Base-by-base conservation (phyloP, 2,888 invertebrate genomes). In the Cremastinae sp. region DNA sequence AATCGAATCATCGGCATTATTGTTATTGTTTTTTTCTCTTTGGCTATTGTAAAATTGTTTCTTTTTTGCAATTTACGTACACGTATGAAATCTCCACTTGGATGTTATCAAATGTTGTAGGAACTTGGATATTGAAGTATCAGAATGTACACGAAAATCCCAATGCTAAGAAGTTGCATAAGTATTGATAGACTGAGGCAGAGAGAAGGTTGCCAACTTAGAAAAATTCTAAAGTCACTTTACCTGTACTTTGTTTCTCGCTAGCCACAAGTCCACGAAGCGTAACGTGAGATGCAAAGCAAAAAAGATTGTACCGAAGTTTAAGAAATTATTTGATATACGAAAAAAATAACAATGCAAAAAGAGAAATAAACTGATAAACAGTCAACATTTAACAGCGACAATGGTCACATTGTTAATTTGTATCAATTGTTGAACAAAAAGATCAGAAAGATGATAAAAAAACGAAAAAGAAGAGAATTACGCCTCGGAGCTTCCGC, bases 401-500 rank as follows among this genome's bases (percentile, higher is more conserved):
- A 54, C 69, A 76, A 73, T 68, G 75, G 68, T 76, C 62, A 58
- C 59, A 69, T 58, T 73, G 69, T 72, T 76, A 64, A 70, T 54
- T 74, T 69, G 61, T 70, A 69, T 65, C 58, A 34, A 66, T 75
- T 73, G 73, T 76, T 76, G 71, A 51, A 43, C 18, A 56, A 36
- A 18, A 43, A 56, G 7, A 36, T 34, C 41, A 49, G 43, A 64
- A 68, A 51, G 53, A 22, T 10, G 38, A 49, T 47, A 34, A 43
- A 69, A 61, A 61, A 47, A 66, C 0, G 43, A 20, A 49, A 61
- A 38, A 68, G 56, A 58, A 22, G 47, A 69, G 43, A 73, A 76
- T 64, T 45, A 51, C 62, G 62, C 59, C 76, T 76, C 76, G 76
- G 69, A 76, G 73, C 76, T 76, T 76, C 76, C 76, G 76, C 76